Base-by-base conservation (phyloP, 2,888 invertebrate species). In the Trachelus troglodyta region DNA sequence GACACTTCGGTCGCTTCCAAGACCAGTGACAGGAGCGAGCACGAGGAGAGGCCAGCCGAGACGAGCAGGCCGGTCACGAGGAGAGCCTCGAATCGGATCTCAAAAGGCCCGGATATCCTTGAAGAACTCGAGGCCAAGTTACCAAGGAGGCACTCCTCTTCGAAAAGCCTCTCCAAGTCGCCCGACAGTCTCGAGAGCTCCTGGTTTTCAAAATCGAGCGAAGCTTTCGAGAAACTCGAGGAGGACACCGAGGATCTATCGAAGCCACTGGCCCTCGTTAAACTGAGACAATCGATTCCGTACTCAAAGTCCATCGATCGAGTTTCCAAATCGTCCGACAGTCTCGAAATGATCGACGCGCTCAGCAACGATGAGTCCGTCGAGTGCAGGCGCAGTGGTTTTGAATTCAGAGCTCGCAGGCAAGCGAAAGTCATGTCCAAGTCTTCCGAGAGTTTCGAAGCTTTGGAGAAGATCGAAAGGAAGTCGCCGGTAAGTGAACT, bases 131-230 rank as follows among this genome's bases (percentile, higher is more conserved):
- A 89, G 37, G 75, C 86, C 0, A 87, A 86, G 71, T 79, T 89
- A 15, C 89, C 89, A 0, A 81, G 87, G 9, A 83, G 88, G n/a
- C 83, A 88, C 74, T 84, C 87, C 0, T 88, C 90, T 34, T 84
- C 85, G 34, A 69, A 69, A 4, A 31, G 31, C 11, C 77, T 88
- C 77, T 89, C 89, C 33, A 89, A 90, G 56, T 90, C 90, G 0
- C 90, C 90, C 6, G 91, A 91, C 78, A 90, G 89, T 69, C 77
- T 90, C 23, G 91, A 91, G 37, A 83, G 83, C 79, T 84, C 83
- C 4, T 89, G 89, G 87, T 87, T 89, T 79, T 88, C 88, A 35
- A 91, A 91, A 75, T 90, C 91, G 3, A 87, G 81, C 23, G 91
- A 91, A 3, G 87, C 86, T 30, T 89, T 90, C 74, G 89, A 91